Evolutionary conservation across 2,797 vertebrate genomes (phyloP), one percentile per base, ranked within the genome.

Genomic region (Sebastes hopkinsi): DNA sequence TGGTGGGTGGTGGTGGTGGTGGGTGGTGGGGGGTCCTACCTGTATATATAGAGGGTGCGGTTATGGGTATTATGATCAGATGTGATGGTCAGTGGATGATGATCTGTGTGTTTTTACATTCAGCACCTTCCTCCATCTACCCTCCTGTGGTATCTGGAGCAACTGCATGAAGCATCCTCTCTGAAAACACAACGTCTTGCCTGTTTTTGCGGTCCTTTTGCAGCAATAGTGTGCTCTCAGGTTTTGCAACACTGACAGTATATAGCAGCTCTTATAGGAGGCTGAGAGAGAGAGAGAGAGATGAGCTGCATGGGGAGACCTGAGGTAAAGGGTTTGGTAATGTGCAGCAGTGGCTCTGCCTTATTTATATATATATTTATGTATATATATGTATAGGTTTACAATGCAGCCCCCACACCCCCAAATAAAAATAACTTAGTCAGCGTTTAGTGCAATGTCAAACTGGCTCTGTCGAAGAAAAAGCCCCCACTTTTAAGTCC

Each of bases 1-100:
- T 38, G 65, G 71, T 4, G 52, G 46, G 66, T 46, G 20, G 11
- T 34, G 3, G 60, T 54, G 72, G 61, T 36, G 68, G 34, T 34
- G 18, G 80, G 55, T 27, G 42, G 77, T 60, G 30, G 36, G 65
- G 65, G 70, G 67, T 86, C 72, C 79, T 82, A 80, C 80, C 79
- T 72, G 76, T 34, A 23, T 4, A 23, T 5, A 13, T 52, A 64
- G 77, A 92, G 94, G 95, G 95, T 91, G 94, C 93, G 94, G 94
- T 87, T 95, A 80, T 77, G 73, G 75, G 67, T 72, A 73, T 85
- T 54, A 79, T 80, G 56, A 36, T 20, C 82, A 72, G 75, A 82
- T 85, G 52, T 79, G 72, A 70, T 82, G 77, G n/a, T 60, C 82
- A 77, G 56, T 71, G 60, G 59, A 36, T 36, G 67, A 64, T 56